A percentile compares a stretch with the other conserved stretches of the same genome.
Conservation (phyloP, 2,113 vertebrate genomes). For the Apodemus sylvaticus region DNA sequence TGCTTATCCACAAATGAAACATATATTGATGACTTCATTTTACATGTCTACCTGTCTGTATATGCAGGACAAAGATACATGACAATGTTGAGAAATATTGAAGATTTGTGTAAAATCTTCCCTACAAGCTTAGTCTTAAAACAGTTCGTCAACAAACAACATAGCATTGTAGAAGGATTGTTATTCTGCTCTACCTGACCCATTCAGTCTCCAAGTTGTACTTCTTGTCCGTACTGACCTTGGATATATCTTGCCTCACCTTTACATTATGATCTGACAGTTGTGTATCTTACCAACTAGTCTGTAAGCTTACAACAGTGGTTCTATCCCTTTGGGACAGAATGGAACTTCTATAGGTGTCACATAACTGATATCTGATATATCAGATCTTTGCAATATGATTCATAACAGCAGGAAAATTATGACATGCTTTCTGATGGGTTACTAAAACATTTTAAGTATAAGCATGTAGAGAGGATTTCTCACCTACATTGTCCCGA, state of each 20-base stretch:
- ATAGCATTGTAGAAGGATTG: neutral
- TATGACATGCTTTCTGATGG: too few relatives aligned
- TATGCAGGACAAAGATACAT: neutral
- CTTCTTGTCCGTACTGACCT: neutral
- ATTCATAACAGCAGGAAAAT: too few relatives aligned
- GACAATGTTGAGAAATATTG: neutral
- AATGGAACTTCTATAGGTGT: too few relatives aligned
- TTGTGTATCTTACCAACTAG: neutral
- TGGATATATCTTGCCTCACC: neutral
- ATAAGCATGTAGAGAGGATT: too few relatives aligned
- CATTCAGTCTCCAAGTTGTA: accelerated
- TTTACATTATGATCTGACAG: neutral
- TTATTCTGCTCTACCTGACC: neutral
- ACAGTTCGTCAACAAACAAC: neutral
- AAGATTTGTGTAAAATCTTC: slow-evolving; percentile 11
- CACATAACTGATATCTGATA: too few relatives aligned
- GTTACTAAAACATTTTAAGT: too few relatives aligned
- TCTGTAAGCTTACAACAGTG: neutral
- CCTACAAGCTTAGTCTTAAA: neutral
- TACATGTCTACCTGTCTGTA: neutral
- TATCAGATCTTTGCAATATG: too few relatives aligned
- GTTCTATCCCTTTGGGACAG: too few relatives aligned
- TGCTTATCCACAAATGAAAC: neutral
- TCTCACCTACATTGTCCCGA: too few relatives aligned
- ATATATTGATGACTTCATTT: neutral